Percentiles rank a stretch among this genome's conserved stretches.
These are phyloP conservation scores for Cardiocondyla obscurior DNA, from an alignment of 1,140 invertebrate genomes.

Conservation along the genomic window DNA sequence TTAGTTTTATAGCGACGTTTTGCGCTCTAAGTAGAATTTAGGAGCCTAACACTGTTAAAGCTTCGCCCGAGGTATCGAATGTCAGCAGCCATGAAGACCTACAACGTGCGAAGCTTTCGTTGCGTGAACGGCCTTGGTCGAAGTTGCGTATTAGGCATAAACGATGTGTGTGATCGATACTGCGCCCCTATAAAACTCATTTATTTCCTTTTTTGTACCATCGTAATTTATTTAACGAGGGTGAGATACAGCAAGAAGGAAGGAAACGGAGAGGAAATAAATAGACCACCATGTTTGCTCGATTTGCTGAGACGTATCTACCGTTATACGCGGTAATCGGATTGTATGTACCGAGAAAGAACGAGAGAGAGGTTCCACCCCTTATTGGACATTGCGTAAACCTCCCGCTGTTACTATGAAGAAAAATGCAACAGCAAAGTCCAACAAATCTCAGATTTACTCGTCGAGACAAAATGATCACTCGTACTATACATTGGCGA, in stretches of 20 bases:
- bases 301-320: conserved; percentile 28
- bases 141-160: conserved; percentile 40
- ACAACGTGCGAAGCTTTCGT: conserved; percentile 29
- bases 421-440: conserved; percentile 15
- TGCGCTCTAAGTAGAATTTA: neutral
- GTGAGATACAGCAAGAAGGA: neutral
- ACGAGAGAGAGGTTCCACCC: neutral
- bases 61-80: neutral
- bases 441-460: conserved; percentile 6
- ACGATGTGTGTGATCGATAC: conserved; percentile 25
- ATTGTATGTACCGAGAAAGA: neutral
- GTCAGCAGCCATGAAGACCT: conserved; percentile 16
- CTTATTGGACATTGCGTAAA: conserved; percentile 46
- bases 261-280: neutral
- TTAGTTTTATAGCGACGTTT: neutral
- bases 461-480: neutral
- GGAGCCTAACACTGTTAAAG: conserved; percentile 5
- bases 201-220: neutral
- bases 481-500: neutral
- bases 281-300: conserved; percentile 9
- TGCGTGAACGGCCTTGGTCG: conserved; percentile 43
- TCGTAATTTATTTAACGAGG: conserved; percentile 7
- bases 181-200: conserved; percentile 5
- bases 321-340: conserved; percentile 41
- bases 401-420: neutral